Conservation (phyloP, 1,140 invertebrate genomes). For the Gryllus bimaculatus region DNA sequence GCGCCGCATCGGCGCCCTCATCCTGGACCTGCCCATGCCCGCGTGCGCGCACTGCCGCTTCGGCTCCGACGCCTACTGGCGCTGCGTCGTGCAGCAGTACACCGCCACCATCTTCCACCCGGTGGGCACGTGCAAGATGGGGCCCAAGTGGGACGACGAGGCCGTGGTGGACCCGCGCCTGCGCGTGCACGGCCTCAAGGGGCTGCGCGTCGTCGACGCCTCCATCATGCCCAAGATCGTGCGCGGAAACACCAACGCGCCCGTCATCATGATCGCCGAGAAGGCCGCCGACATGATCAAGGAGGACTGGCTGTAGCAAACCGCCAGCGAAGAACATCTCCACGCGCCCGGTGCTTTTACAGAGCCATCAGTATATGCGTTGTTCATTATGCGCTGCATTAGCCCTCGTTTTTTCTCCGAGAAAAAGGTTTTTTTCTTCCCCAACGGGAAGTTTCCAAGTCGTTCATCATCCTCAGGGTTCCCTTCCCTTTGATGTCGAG, state of each 20-base stretch:
- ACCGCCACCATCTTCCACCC: conserved; percentile 79
- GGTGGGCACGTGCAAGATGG: conserved; percentile 88
- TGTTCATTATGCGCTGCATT: too few relatives aligned
- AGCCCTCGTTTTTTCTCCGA: too few relatives aligned
- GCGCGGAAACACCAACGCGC: conserved; percentile 76
- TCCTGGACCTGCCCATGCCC: conserved; percentile 16
- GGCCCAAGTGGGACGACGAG: conserved; percentile 66
- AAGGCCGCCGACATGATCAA: conserved; percentile 76
- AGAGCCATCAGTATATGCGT: too few relatives aligned
- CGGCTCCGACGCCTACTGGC: conserved; percentile 65
- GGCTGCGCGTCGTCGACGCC: conserved; percentile 73
- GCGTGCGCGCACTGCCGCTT: conserved; percentile 32
- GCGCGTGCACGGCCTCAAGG: conserved; percentile 66
- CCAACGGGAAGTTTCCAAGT: too few relatives aligned
- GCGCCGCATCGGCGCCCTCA: conserved; percentile 22
- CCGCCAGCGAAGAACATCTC: too few relatives aligned
- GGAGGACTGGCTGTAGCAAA: conserved; percentile 31
- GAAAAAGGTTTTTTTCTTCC: too few relatives aligned
- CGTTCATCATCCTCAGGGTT: too few relatives aligned
- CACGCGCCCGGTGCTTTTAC: too few relatives aligned
- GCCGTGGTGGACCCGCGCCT: conserved; percentile 81
- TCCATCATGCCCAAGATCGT: conserved; percentile 76
- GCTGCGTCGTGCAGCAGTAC: conserved; percentile 72
- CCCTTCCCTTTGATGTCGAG: too few relatives aligned
- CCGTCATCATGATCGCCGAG: conserved; percentile 76